phyloP scores from a whole-genome alignment of 2,113 vertebrate genomes.

The Coturnix japonica region DNA sequence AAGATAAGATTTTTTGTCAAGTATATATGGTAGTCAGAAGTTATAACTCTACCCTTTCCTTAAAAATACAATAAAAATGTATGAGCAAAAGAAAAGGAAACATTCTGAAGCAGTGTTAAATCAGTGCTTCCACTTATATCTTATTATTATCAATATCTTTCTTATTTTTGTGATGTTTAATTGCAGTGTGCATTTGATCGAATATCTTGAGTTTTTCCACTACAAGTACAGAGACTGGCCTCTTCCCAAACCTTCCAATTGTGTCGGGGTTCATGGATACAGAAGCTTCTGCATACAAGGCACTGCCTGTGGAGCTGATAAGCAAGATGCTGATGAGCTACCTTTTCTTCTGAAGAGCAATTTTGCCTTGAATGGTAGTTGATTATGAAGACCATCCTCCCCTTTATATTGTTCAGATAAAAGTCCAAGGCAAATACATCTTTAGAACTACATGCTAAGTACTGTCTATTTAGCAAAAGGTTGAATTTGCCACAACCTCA shows the following conservation, averaged over 20 bases:
- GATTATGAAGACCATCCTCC: slow-evolving; percentile 59
- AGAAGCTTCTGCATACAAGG: not conserved
- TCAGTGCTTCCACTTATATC: not conserved
- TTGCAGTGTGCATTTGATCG: not conserved
- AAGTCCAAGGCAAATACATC: slow-evolving; percentile 47
- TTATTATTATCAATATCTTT: too few species aligned
- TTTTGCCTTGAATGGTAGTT: slow-evolving; percentile 70
- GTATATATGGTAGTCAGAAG: not conserved
- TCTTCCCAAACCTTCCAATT: not conserved
- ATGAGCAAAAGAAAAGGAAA: not conserved
- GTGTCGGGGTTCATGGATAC: not conserved
- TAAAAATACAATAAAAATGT: not conserved
- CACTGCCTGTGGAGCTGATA: slow-evolving; percentile 49
- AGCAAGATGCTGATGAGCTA: slow-evolving; percentile 55
- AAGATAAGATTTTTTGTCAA: not conserved
- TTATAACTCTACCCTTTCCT: not conserved
- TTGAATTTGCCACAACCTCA: slow-evolving; percentile 8
- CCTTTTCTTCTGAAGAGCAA: slow-evolving; percentile 46
- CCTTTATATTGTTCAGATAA: slow-evolving; percentile 20
- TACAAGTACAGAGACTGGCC: not conserved
- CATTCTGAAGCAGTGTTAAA: not conserved
- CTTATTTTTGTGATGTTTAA: not conserved
- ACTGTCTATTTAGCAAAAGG: slow-evolving; percentile 38
- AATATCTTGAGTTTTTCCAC: not conserved
- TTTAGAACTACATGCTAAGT: slow-evolving; percentile 18